phyloP scores from a whole-genome alignment of 1,140 invertebrate genomes.

The Pachypeltis micranthus region DNA sequence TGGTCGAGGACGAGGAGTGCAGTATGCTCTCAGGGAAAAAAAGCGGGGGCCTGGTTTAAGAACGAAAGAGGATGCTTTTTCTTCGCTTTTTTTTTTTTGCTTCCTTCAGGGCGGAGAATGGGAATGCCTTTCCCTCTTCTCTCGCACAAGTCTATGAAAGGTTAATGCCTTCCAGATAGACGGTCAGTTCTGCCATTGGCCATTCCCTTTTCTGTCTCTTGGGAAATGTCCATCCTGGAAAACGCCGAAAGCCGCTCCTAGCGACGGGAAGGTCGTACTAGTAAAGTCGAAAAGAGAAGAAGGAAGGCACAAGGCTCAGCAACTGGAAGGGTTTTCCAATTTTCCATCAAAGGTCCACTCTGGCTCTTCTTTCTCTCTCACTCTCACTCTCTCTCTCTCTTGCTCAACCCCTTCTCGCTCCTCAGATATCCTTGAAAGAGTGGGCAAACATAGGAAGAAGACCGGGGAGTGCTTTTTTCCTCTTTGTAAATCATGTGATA shows the following conservation, averaged over 20 bases:
- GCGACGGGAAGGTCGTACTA: background rate
- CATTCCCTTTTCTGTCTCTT: conserved; percentile 14
- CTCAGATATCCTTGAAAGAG: background rate
- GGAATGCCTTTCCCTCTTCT: background rate
- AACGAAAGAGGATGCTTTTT: background rate
- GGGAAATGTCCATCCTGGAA: conserved; percentile 9
- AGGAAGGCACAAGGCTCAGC: background rate
- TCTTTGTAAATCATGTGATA: conserved; percentile 17
- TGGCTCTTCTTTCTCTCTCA: background rate
- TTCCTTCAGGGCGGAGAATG: background rate
- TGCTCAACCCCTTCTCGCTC: too few species aligned
- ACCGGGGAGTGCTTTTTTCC: background rate
- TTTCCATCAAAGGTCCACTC: conserved; percentile 16
- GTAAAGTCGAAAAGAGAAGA: too few species aligned
- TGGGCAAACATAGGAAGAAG: conserved; percentile 6
- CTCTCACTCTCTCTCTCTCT: background rate
- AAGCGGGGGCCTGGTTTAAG: background rate
- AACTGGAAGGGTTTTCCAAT: conserved; percentile 7
- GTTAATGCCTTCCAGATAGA: conserved; percentile 15
- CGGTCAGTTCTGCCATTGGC: conserved; percentile 12
- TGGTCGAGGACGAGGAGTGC: background rate
- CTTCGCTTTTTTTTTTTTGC: too few species aligned
- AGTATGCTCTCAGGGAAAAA: background rate
- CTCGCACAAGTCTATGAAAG: conserved; percentile 7
- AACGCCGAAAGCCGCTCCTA: background rate